These are phyloP conservation scores for Sebastes itinus DNA, from an alignment of 2,797 vertebrate species.

Conservation along the genomic window DNA sequence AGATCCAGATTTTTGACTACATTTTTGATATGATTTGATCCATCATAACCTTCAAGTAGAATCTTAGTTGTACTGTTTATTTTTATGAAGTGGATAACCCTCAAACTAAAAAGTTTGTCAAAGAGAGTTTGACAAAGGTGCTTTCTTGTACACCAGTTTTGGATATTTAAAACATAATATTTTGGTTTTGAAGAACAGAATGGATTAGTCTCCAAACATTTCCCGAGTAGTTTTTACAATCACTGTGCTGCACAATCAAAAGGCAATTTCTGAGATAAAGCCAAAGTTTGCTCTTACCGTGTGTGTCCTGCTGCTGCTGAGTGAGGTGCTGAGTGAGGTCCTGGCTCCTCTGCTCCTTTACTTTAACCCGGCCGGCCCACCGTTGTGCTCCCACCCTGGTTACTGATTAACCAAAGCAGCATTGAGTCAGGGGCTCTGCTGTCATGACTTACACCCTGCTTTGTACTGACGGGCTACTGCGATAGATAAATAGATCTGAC, in stretches of 20 bases:
- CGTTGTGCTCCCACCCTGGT: slow-evolving; percentile 41
- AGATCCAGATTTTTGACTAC: neutral
- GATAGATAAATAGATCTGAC: slow-evolving; percentile 51
- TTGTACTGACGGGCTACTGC: slow-evolving; percentile 45
- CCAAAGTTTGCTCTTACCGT: slow-evolving; percentile 61
- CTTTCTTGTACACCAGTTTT: neutral
- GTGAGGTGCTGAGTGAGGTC: slow-evolving; percentile 48
- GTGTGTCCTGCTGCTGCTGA: slow-evolving; percentile 32
- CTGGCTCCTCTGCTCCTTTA: slow-evolving; percentile 33
- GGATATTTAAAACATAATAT: neutral
- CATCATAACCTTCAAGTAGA: neutral
- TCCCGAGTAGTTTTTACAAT: neutral
- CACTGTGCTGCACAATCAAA: neutral
- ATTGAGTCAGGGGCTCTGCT: slow-evolving; percentile 62
- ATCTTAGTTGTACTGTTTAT: neutral
- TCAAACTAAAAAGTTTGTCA: neutral
- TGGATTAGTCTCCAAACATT: neutral
- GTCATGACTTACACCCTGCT: slow-evolving; percentile 55
- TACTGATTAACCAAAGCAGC: slow-evolving; percentile 73
- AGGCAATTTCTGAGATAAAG: neutral
- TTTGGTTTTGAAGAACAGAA: neutral
- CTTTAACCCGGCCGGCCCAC: slow-evolving; percentile 51
- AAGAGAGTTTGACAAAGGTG: neutral
- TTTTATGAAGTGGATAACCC: neutral
- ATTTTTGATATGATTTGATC: neutral